These are phyloP conservation scores for Habroteleia sp. DNA, from an alignment of 2,888 invertebrate genomes.

Conservation along the genomic window DNA sequence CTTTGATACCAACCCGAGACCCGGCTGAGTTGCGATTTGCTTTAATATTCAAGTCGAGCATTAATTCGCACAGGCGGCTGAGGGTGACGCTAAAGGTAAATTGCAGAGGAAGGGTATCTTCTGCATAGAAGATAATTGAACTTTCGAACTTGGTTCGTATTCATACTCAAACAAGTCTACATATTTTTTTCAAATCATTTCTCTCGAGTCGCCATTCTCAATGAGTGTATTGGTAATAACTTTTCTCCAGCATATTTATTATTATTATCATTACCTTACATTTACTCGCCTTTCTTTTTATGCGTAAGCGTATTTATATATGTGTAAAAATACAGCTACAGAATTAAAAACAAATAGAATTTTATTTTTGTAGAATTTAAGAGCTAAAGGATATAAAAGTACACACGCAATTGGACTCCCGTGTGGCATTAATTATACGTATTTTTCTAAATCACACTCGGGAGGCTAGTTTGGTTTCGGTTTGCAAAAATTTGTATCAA, in stretches of 20 bases:
- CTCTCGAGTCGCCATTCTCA: conserved; percentile 27
- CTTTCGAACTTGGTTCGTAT: conserved; percentile 55
- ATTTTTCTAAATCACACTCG: conserved; percentile 27
- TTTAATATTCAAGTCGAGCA: conserved; percentile 64
- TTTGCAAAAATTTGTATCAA: conserved; percentile 24
- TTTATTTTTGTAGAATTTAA: conserved; percentile 1
- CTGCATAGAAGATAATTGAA: conserved; percentile 55
- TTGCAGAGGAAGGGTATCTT: conserved; percentile 56
- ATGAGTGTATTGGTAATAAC: conserved; percentile 32
- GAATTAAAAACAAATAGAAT: neutral
- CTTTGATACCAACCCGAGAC: conserved; percentile 59
- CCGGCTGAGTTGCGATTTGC: conserved; percentile 60
- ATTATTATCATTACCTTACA: too few species aligned
- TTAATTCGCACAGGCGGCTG: conserved; percentile 58
- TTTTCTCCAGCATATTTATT: conserved; percentile 12
- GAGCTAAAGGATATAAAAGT: conserved; percentile 1
- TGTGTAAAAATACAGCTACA: too few species aligned
- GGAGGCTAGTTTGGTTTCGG: neutral
- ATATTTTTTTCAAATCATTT: conserved; percentile 54
- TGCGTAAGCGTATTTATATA: too few species aligned
- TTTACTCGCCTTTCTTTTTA: too few species aligned
- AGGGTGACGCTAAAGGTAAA: conserved; percentile 60
- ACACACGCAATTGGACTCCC: conserved; percentile 17
- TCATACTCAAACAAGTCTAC: conserved; percentile 55
- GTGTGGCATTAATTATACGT: conserved; percentile 35